phyloP scores from a whole-genome alignment of 1,140 invertebrate genomes.

The Camponotus vicinus region DNA sequence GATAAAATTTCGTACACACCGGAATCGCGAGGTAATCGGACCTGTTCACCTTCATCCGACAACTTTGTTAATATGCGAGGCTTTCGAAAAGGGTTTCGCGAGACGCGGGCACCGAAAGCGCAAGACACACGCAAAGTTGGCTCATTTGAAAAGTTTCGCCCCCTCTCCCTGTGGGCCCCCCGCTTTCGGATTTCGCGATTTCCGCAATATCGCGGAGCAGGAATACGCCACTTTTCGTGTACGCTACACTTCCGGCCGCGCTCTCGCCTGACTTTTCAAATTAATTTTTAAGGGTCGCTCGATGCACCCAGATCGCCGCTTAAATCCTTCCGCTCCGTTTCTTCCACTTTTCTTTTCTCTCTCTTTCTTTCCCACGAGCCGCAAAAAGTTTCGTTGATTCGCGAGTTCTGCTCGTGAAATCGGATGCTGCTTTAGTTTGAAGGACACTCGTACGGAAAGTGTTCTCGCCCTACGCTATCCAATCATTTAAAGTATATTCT shows the following conservation, averaged over 20 bases:
- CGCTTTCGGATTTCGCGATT: slow-evolving; percentile 64
- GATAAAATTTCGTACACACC: neutral
- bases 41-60: slow-evolving; percentile 71
- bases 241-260: slow-evolving; percentile 51
- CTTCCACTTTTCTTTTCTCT: neutral
- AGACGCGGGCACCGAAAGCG: slow-evolving; percentile 66
- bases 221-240: slow-evolving; percentile 50
- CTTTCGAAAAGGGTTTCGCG: slow-evolving; percentile 65
- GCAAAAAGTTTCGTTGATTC: slow-evolving; percentile 5
- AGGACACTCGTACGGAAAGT: neutral
- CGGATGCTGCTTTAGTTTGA: neutral
- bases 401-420: neutral
- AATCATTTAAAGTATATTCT: neutral
- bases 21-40: slow-evolving; percentile 44
- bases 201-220: slow-evolving; percentile 67
- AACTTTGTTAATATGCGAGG: slow-evolving; percentile 83
- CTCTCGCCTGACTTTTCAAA: slow-evolving; percentile 77
- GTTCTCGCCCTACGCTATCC: neutral
- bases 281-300: slow-evolving; percentile 81
- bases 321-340: slow-evolving; percentile 32
- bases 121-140: slow-evolving; percentile 84
- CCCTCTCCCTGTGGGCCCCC: neutral
- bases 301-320: slow-evolving; percentile 61
- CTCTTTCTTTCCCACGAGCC: neutral
- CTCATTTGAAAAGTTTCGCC: slow-evolving; percentile 80